These are phyloP conservation scores for Eulemur albifrons DNA, from an alignment of 2,797 vertebrate species.

Conservation along the genomic window DNA sequence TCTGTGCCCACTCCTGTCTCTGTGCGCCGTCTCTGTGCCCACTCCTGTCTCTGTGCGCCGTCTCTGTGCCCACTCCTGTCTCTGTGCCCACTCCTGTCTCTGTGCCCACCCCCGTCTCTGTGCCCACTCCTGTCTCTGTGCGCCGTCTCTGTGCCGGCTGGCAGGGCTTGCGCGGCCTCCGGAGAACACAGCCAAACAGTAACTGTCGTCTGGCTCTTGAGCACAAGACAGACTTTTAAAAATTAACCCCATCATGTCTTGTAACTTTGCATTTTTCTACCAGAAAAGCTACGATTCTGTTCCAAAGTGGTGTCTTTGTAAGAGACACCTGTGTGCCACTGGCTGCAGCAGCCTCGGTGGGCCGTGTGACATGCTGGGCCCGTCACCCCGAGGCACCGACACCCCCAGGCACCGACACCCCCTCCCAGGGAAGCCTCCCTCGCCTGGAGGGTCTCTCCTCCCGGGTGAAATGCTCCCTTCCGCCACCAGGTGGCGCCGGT, in stretches of 20 bases:
- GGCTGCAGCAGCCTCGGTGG: background rate
- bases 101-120: too few relatives aligned
- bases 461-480: background rate
- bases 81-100: too few relatives aligned
- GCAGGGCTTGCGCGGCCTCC: too few relatives aligned
- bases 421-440: too few relatives aligned
- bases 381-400: background rate
- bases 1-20: too few relatives aligned
- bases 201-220: too few relatives aligned
- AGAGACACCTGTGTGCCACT: background rate
- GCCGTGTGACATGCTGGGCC: background rate
- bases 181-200: background rate
- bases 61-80: too few relatives aligned
- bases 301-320: background rate
- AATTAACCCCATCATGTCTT: background rate
- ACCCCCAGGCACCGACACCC: background rate
- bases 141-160: fast-evolving
- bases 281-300: background rate
- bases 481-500: background rate
- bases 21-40: too few relatives aligned
- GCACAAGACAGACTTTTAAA: background rate
- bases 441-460: fast-evolving
- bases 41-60: too few relatives aligned
- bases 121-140: too few relatives aligned
- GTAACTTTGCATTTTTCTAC: background rate